Percentiles rank a stretch among this genome's conserved stretches.
Conservation (phyloP, 2,888 invertebrate genomes). For the Drosophila antonietae region DNA sequence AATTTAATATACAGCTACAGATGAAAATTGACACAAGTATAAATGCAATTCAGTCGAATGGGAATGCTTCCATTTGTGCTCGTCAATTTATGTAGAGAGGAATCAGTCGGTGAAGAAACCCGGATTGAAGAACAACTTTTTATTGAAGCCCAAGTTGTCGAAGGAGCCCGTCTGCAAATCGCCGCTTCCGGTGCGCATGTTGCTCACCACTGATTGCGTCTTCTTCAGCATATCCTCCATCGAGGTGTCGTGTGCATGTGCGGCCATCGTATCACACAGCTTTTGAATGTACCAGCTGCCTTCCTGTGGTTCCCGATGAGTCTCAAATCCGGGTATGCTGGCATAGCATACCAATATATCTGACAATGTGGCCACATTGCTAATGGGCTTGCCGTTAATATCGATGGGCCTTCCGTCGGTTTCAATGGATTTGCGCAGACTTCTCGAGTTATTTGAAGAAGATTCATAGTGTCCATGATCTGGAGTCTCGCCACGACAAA, state of each 20-base stretch:
- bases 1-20: constrained; percentile 5
- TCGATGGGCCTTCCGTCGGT: constrained; percentile 17
- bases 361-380: constrained; percentile 83
- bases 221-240: constrained; percentile 88
- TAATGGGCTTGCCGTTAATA: constrained; percentile 11
- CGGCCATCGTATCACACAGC: constrained; percentile 88
- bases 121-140: constrained; percentile 88
- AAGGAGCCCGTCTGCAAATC: constrained; percentile 88
- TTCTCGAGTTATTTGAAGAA: constrained; percentile 50
- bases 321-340: constrained; percentile 86
- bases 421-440: neutral
- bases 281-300: constrained; percentile 91
- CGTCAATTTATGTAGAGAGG: constrained; percentile 3
- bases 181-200: constrained; percentile 77
- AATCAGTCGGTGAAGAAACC: constrained; percentile 82
- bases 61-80: constrained; percentile 31
- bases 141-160: constrained; percentile 88
- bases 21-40: constrained; percentile 20
- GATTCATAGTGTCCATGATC: constrained; percentile 72
- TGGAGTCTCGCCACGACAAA: constrained; percentile 86
- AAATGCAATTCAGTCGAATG: constrained; percentile 46
- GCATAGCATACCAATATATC: constrained; percentile 89
- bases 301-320: constrained; percentile 86
- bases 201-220: constrained; percentile 86
- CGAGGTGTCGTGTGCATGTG: constrained; percentile 87